Evolutionary conservation across 2,113 vertebrate species (phyloP), one percentile per base, ranked within the genome.

Genomic region (Lichenostomus cassidix): DNA sequence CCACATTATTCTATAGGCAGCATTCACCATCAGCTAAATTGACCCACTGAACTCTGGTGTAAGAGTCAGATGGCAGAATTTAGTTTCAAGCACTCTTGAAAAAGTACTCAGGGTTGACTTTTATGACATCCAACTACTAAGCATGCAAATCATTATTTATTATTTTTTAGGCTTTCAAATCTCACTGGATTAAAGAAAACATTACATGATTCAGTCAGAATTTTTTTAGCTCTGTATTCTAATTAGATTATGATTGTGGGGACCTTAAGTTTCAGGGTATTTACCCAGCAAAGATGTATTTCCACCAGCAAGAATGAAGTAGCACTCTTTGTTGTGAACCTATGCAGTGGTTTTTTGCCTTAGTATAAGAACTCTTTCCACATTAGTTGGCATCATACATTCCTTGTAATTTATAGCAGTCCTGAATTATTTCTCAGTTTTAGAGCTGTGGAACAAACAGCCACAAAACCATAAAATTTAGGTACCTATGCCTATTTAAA

Each of bases 131-230:
- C 58, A 82, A 87, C 69, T 60, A 58, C 74, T 46, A 87, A 82
- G 87, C 80, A 94, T 75, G 46, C 31, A 91, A 87, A 64, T 62
- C 22, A 14, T 64, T 71, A 93, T 88, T 95, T 90, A 74, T 68
- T 83, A 81, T 68, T 63, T 44, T 39, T 75, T 53, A 76, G 73
- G 65, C 31, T 82, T 46, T 79, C 85, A 69, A 82, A 58, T 84
- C 73, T 71, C 73, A 49, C 39, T 64, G 60, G 69, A 91, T 95
- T 90, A 86, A 63, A 80, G 47, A 76, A 44, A 27, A 81, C 39
- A 56, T 77, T 74, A 67, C 25, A 37, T 44, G 11, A 90, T 62
- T 39, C 35, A n/a, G 37, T 60, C 29, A 78, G 60, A 63, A 27
- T 28, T 27, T 64, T 85, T 80, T 85, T 67, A 92, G 28, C 35